These are phyloP conservation scores for Blastobasis adustella DNA, from an alignment of 2,888 invertebrate genomes.

Conservation along the genomic window DNA sequence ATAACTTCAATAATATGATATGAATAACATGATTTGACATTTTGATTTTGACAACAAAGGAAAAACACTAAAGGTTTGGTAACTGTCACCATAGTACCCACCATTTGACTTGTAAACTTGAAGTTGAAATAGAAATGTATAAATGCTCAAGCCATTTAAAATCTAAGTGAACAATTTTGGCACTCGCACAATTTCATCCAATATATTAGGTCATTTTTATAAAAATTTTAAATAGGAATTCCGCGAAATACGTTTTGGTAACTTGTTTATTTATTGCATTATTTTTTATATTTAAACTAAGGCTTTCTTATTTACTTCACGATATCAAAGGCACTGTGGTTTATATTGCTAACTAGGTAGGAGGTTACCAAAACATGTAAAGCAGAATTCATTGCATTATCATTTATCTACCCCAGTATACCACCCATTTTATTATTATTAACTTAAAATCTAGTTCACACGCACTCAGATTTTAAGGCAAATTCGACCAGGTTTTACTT, in stretches of 20 bases:
- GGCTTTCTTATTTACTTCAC: conserved; percentile 2
- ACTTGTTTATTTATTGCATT: neutral
- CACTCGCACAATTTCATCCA: conserved; percentile 6
- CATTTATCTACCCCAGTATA: too few species aligned
- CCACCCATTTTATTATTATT: conserved; percentile 2
- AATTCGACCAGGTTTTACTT: neutral
- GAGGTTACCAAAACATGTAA: neutral
- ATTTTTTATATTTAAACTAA: neutral
- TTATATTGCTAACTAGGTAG: conserved; percentile 2
- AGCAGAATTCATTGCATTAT: neutral
- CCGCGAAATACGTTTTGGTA: conserved; percentile 1
- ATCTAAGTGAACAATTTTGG: conserved; percentile 2
- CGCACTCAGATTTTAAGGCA: conserved; percentile 18
- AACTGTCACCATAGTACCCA: too few species aligned
- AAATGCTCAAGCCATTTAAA: too few species aligned
- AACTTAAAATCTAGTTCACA: conserved; percentile 35
- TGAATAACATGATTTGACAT: too few species aligned
- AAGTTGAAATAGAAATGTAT: too few species aligned
- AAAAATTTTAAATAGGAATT: neutral
- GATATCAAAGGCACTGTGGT: conserved; percentile 1
- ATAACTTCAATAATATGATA: too few species aligned
- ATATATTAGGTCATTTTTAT: neutral
- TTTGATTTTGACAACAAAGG: too few species aligned
- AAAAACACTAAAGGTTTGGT: too few species aligned
- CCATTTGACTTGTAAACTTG: too few species aligned